Base-by-base conservation (phyloP, 2,888 invertebrate genomes). In the Pachliopta kotzebuea region DNA sequence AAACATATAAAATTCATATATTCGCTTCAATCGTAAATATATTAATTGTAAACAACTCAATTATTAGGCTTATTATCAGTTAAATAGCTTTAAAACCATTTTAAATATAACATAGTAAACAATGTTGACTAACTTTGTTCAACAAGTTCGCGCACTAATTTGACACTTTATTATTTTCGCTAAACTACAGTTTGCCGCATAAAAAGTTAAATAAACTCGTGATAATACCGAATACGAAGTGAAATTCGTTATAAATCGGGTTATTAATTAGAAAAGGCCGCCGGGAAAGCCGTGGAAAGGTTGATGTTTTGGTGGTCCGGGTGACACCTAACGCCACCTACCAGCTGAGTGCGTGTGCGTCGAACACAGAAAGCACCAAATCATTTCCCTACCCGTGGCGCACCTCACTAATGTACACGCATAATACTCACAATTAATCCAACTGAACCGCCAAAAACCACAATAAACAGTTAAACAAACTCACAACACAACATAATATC, bases 361-460 rank as follows among this genome's bases (percentile, higher is more conserved):
- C 92, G 80, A 66, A 73, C 79, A 83, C 88, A 91, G 92, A 92
- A 92, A 92, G 92, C 92, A 91, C 92, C 92, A 90, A 91, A 89
- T 91, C 92, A 92, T 92, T 92, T 92, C 92, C 92, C 92, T 88
- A 91, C 83, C 92, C 92, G 92, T 92, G 92, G 92, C 92, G 91
- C 90, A 90, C 90, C 89, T 88, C 89, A 78, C 84, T 83, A 83
- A 91, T 92, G 90, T 91, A 87, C 88, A 83, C 83, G 84, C 88
- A 85, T 88, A 89, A 89, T 91, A 90, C 90, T 90, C 86, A 91
- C 92, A 82, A 81, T 86, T 85, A 85, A 86, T 87, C 83, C 89
- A 78, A 84, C 76, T 82, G 77, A 91, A 85, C 80, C 79, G 80
- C 85, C 87, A 86, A 92, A 90, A 88, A 86, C 79, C 89, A 90